Evolutionary conservation across 2,888 invertebrate genomes (phyloP).

Genomic region (Mycalesis mineus): DNA sequence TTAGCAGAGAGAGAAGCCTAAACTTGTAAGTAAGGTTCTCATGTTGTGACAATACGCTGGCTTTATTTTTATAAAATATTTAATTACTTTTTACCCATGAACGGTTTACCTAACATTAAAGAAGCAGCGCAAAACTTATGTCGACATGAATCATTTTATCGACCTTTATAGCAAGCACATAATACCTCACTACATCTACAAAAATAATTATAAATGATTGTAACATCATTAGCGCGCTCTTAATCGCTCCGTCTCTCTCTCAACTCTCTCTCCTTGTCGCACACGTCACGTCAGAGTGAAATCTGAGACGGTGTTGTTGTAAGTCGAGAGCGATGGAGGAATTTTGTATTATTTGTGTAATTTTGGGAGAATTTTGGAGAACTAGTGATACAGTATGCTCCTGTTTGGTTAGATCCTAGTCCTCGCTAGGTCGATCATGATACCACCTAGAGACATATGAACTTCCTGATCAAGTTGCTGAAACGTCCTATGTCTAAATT

Average conservation of each 20-base stretch:
- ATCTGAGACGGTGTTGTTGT: slow-evolving; percentile 44
- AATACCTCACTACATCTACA: slow-evolving; percentile 14
- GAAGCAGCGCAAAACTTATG: too few relatives aligned
- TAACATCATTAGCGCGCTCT: slow-evolving; percentile 51
- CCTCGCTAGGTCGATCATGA: too few relatives aligned
- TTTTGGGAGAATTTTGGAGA: slow-evolving; percentile 1
- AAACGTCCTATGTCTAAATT: too few relatives aligned
- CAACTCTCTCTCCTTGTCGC: slow-evolving; percentile 20
- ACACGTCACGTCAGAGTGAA: slow-evolving; percentile 29
- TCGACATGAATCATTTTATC: not conserved
- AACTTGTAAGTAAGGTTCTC: too few relatives aligned
- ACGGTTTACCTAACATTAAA: too few relatives aligned
- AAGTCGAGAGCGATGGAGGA: slow-evolving; percentile 40
- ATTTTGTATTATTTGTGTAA: slow-evolving; percentile 31
- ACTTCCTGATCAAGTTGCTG: too few relatives aligned
- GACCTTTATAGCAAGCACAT: not conserved
- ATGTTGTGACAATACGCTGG: too few relatives aligned
- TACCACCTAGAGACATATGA: too few relatives aligned
- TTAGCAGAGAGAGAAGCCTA: too few relatives aligned
- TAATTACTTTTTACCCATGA: too few relatives aligned
- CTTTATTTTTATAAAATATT: too few relatives aligned
- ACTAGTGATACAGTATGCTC: slow-evolving; percentile 19
- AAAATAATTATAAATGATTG: slow-evolving; percentile 41
- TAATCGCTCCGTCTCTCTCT: slow-evolving; percentile 33
- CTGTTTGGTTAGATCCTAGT: too few relatives aligned